Evolutionary conservation across 1,140 invertebrate species (phyloP).

Genomic region (Cryptotermes secundus): DNA sequence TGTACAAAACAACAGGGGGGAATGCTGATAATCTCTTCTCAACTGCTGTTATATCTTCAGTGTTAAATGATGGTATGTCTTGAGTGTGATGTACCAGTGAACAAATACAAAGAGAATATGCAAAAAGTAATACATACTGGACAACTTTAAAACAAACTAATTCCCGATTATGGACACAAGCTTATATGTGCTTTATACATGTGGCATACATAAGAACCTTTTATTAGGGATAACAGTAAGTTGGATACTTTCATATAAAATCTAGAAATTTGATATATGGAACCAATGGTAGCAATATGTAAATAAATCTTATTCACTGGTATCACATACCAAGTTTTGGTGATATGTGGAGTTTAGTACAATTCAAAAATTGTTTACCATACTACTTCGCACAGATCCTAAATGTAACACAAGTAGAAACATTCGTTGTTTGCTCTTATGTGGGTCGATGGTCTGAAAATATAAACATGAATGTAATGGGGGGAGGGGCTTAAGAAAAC

Average conservation of each 20-base stretch:
- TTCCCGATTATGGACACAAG: background rate
- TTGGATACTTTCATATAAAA: too few relatives aligned
- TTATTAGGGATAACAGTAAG: too few relatives aligned
- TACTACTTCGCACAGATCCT: too few relatives aligned
- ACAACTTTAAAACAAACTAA: background rate
- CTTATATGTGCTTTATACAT: background rate
- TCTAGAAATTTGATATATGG: too few relatives aligned
- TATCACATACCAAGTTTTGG: background rate
- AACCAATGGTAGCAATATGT: background rate
- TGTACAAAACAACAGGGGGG: background rate
- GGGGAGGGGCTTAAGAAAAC: background rate
- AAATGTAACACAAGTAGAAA: background rate
- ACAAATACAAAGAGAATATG: background rate
- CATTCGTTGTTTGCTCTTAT: background rate
- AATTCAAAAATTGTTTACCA: background rate
- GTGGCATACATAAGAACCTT: too few relatives aligned
- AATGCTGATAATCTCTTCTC: too few relatives aligned
- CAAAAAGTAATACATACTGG: background rate
- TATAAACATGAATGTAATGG: too few relatives aligned
- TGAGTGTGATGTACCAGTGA: too few relatives aligned
- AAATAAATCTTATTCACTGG: background rate
- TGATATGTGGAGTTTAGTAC: background rate
- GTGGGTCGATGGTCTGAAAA: too few relatives aligned
- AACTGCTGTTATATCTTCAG: too few relatives aligned
- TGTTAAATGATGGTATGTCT: too few relatives aligned